Evolutionary conservation across 2,888 invertebrate species (phyloP), one percentile per base, ranked within the genome.

Genomic region (Eristalis pertinax): DNA sequence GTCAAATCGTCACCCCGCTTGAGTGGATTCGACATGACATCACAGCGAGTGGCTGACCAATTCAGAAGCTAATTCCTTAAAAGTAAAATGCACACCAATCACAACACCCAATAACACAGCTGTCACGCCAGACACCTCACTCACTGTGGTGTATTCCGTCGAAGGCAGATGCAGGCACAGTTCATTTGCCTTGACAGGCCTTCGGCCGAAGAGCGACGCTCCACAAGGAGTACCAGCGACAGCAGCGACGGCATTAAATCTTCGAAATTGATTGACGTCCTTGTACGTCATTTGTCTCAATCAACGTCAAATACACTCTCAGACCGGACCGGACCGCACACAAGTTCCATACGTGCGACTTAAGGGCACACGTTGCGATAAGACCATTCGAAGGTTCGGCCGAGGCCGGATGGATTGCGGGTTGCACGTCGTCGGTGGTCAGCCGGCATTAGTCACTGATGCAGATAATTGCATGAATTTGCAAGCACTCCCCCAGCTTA

Each of bases 391-490:
- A 8, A 32, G 32, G 8, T 8, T 10, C 13, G 13, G 38, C 38
- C 13, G 38, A 38, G 38, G 13, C 38, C 11, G 32, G 32, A 32
- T 5, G 32, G 32, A 32, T 32, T 32, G 38, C 13, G 38, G 38
- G 8, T 38, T 38, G 38, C 13, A 38, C 13, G 11, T 38, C 38
- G 38, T 38, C 38, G 38, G 38, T 38, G 13, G 38, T 38, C 38
- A 38, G 38, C 1, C n/a, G 19, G 19, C 50, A 38, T 70, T 41
- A 70, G 74, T 26, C 63, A 70, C 75, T 80, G 75, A 84, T 79
- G 74, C 79, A 70, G 41, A 70, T 75, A 70, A 75, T 75, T 75
- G 64, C 84, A 79, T 74, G 38, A 65, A 74, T 84, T 84, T 69
- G 65, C 73, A 70, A 79, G 29, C 43, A 74, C 56, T 26, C 38